Conservation (phyloP, 2,888 invertebrate genomes). For the Lamproptera curius region DNA sequence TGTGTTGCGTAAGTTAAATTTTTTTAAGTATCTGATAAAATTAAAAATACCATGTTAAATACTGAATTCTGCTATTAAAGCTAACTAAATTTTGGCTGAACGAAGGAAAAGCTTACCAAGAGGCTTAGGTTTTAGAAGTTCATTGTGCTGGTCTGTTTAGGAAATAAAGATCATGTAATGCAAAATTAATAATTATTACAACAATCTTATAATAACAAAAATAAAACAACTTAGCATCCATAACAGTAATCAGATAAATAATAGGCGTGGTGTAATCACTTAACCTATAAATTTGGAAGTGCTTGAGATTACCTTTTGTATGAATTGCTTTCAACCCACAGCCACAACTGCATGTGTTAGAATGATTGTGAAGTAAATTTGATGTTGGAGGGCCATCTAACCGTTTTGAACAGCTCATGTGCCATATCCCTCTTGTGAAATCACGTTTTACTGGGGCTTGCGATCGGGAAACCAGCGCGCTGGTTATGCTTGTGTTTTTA, state of each 20-base stretch:
- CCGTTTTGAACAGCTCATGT: conserved; percentile 79
- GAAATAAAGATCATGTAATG: conserved; percentile 3
- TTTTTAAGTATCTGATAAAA: too few relatives aligned
- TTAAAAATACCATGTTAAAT: too few relatives aligned
- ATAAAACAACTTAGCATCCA: too few relatives aligned
- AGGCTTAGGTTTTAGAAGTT: conserved; percentile 44
- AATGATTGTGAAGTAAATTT: conserved; percentile 74
- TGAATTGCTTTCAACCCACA: conserved; percentile 81
- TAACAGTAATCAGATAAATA: neutral
- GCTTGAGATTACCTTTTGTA: conserved; percentile 80
- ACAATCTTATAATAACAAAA: too few relatives aligned
- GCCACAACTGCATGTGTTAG: conserved; percentile 82
- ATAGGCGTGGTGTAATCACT: conserved; percentile 55
- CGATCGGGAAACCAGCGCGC: conserved; percentile 55
- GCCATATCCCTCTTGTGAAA: conserved; percentile 84
- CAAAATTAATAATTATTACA: too few relatives aligned
- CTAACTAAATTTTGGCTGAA: conserved; percentile 22
- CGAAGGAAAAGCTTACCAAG: conserved; percentile 52
- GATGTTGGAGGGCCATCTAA: conserved; percentile 49
- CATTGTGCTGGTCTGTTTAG: conserved; percentile 48
- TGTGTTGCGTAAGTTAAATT: too few relatives aligned
- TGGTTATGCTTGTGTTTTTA: conserved; percentile 52
- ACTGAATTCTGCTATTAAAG: too few relatives aligned
- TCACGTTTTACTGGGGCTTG: conserved; percentile 78
- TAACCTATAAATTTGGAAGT: conserved; percentile 51